A percentile compares a stretch with the other conserved stretches of the same genome.
These are phyloP conservation scores for Sorex araneus DNA, from an alignment of 2,113 vertebrate species.

Conservation along the genomic window DNA sequence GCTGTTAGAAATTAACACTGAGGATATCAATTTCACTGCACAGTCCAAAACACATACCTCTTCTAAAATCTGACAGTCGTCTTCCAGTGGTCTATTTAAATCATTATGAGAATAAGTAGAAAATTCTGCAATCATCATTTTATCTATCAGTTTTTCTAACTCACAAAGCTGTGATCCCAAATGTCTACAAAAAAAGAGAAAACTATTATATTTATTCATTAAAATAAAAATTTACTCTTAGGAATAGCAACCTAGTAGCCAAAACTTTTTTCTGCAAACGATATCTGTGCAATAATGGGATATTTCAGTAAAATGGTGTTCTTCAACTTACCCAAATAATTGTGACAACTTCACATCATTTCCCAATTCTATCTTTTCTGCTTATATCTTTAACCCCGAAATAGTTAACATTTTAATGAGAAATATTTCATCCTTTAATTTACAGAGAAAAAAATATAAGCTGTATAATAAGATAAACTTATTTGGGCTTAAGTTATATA, in stretches of 20 bases:
- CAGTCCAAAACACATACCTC: slow-evolving; percentile 91
- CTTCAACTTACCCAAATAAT: slow-evolving; percentile 65
- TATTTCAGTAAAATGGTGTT: slow-evolving; percentile 66
- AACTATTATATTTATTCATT: slow-evolving; percentile 71
- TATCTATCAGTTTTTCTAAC: slow-evolving; percentile 99
- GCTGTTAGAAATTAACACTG: slow-evolving; percentile 40
- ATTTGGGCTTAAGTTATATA: no score
- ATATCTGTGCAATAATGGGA: slow-evolving; percentile 70
- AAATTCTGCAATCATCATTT: slow-evolving; percentile 99
- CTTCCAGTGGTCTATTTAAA: slow-evolving; percentile 94
- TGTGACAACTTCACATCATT: slow-evolving; percentile 53
- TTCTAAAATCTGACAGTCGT: slow-evolving; percentile 95
- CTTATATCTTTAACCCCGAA: slow-evolving; percentile 36
- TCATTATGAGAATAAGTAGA: slow-evolving; percentile 95
- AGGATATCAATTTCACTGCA: slow-evolving; percentile 73
- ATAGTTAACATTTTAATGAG: no score
- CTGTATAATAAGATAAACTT: no score
- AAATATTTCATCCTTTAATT: no score
- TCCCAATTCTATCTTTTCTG: slow-evolving; percentile 55
- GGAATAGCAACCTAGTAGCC: not conserved
- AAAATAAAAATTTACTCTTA: slow-evolving; percentile 70
- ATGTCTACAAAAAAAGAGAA: slow-evolving; percentile 91
- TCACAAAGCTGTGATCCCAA: slow-evolving; percentile 99
- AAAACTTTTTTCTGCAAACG: slow-evolving; percentile 59
- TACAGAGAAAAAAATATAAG: no score